These are phyloP conservation scores for Acleris holmiana DNA, from an alignment of 2,888 invertebrate species.

Conservation along the genomic window DNA sequence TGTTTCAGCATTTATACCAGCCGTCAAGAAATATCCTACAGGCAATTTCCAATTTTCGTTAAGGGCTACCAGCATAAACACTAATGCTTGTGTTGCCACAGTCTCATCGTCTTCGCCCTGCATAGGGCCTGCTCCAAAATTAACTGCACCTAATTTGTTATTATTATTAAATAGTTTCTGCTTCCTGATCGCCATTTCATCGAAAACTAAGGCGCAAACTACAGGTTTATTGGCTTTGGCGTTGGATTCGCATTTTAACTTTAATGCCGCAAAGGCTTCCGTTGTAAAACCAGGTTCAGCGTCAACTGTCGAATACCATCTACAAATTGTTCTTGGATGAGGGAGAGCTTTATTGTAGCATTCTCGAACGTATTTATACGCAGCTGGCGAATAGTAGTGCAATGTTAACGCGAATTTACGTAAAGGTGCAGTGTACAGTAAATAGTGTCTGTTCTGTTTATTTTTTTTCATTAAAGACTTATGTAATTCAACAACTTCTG, in stretches of 20 bases:
- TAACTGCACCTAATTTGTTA: neutral
- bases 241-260: neutral
- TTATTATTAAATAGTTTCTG: neutral
- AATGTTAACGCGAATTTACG: conserved; percentile 39
- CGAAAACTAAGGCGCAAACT: conserved; percentile 21
- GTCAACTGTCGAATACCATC: conserved; percentile 22
- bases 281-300: conserved; percentile 14
- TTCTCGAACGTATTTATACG: conserved; percentile 28
- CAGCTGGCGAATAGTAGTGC: conserved; percentile 24
- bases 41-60: conserved; percentile 2
- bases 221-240: neutral
- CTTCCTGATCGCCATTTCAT: conserved; percentile 16
- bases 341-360: conserved; percentile 18
- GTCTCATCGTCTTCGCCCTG: neutral
- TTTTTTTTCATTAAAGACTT: conserved; percentile 28
- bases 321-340: conserved; percentile 21
- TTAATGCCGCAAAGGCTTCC: neutral
- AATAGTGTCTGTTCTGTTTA: conserved; percentile 26
- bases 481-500: neutral
- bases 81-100: too few species aligned
- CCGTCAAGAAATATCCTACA: neutral
- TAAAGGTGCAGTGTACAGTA: conserved; percentile 27
- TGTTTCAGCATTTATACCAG: neutral
- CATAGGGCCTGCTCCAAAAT: neutral
- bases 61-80: too few species aligned